A percentile compares a stretch with the other conserved stretches of the same genome.
Evolutionary conservation across 2,113 vertebrate species (phyloP).

Genomic region (Xenopus tropicalis): DNA sequence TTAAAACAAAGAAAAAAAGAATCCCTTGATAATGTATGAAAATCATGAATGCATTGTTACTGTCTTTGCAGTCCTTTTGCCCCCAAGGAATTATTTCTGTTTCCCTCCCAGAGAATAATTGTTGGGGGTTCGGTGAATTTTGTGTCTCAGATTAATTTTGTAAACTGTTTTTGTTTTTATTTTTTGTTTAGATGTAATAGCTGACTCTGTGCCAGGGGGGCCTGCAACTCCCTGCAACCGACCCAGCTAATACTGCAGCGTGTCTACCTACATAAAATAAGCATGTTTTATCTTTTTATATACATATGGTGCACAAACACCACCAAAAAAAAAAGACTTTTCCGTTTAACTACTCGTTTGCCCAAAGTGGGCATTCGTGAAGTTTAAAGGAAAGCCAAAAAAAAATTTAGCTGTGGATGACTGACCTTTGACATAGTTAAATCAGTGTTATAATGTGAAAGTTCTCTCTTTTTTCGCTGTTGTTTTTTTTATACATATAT

Average conservation of each 20-base stretch:
- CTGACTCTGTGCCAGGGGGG: constrained; percentile 9
- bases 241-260: constrained; percentile 11
- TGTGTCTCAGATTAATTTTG: constrained; percentile 24
- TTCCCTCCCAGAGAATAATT: constrained; percentile 88
- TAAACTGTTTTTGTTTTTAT: background rate
- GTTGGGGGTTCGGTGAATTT: constrained; percentile 64
- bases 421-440: constrained; percentile 42
- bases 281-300: constrained; percentile 61
- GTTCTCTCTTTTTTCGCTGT: constrained; percentile 30
- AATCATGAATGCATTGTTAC: constrained; percentile 27
- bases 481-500: constrained; percentile 41
- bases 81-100: constrained; percentile 60
- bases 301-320: constrained; percentile 47
- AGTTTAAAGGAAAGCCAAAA: constrained; percentile 19
- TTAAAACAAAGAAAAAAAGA: constrained; percentile 26
- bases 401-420: constrained; percentile 37
- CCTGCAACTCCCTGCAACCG: constrained; percentile 36
- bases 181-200: constrained; percentile 9
- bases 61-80: constrained; percentile 63
- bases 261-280: constrained; percentile 47
- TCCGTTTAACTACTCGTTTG: constrained; percentile 17
- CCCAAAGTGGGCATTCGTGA: constrained; percentile 4
- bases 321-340: constrained; percentile 33
- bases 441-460: constrained; percentile 44
- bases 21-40: constrained; percentile 38